Conservation (phyloP, 23 tunicate genomes). For the Trididemnum miniatum region DNA sequence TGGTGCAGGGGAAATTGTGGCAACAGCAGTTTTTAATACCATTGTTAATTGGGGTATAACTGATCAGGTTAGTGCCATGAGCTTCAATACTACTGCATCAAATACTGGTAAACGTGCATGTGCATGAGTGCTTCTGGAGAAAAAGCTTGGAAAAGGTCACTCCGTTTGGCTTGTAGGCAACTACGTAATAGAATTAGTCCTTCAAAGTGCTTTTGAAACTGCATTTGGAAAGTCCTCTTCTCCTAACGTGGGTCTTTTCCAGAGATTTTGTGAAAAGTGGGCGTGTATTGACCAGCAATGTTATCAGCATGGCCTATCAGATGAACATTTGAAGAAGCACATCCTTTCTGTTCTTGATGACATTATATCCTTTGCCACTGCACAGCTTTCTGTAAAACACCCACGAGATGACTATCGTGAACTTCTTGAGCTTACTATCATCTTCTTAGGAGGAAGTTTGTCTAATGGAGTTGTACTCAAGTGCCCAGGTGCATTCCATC, state of each 20-base stretch:
- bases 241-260: not conserved
- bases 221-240: not conserved
- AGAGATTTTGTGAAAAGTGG: slow-evolving; percentile 7
- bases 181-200: slow-evolving; percentile 3
- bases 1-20: not conserved
- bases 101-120: not conserved
- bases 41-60: not conserved
- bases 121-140: not conserved
- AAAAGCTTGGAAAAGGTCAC: not conserved
- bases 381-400: slow-evolving; percentile 5
- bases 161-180: not conserved
- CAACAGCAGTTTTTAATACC: not conserved
- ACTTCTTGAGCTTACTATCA: slow-evolving; percentile 11
- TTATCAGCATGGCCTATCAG: slow-evolving; percentile 19
- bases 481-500: slow-evolving; percentile 23
- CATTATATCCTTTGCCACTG: slow-evolving; percentile 11
- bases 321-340: slow-evolving; percentile 16
- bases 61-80: not conserved
- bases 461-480: not conserved
- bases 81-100: not conserved
- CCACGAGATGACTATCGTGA: slow-evolving; percentile 11
- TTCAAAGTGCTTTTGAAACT: slow-evolving; percentile 8
- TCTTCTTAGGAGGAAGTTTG: slow-evolving; percentile 5
- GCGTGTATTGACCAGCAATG: not conserved
- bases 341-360: slow-evolving; percentile 1